These are phyloP conservation scores for Lordiphosa collinella DNA, from an alignment of 1,140 invertebrate species.

Conservation along the genomic window DNA sequence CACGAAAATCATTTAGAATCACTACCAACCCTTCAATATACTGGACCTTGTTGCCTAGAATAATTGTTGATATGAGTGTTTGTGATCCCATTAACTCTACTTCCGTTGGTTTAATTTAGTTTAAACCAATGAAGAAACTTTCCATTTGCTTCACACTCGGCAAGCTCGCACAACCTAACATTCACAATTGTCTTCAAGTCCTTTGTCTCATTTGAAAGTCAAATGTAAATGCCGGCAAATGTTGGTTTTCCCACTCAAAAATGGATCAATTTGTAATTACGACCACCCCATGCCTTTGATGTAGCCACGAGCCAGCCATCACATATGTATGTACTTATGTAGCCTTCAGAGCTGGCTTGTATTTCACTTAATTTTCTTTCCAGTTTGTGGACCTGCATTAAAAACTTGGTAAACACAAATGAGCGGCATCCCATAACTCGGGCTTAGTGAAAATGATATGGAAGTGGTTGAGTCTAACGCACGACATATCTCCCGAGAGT, in stretches of 20 bases:
- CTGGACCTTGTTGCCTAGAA: too few species aligned
- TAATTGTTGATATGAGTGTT: too few species aligned
- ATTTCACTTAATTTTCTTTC: conserved; percentile 9
- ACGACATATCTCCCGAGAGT: conserved; percentile 2
- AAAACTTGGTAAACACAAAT: conserved; percentile 11
- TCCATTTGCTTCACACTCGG: background rate
- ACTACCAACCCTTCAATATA: too few species aligned
- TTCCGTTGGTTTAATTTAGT: too few species aligned
- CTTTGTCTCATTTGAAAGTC: background rate
- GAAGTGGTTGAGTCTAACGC: conserved; percentile 24
- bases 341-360: background rate
- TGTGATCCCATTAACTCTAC: too few species aligned
- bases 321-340: conserved; percentile 2
- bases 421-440: conserved; percentile 15
- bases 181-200: background rate
- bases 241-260: conserved; percentile 19
- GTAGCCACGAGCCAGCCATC: conserved; percentile 5
- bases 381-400: conserved; percentile 22
- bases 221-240: conserved; percentile 27
- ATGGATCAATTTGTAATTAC: conserved; percentile 18
- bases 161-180: background rate
- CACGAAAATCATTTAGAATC: too few species aligned
- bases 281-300: background rate
- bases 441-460: conserved; percentile 35
- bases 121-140: background rate